Conservation (phyloP, 2,113 vertebrate genomes). For the Limanda limanda region DNA sequence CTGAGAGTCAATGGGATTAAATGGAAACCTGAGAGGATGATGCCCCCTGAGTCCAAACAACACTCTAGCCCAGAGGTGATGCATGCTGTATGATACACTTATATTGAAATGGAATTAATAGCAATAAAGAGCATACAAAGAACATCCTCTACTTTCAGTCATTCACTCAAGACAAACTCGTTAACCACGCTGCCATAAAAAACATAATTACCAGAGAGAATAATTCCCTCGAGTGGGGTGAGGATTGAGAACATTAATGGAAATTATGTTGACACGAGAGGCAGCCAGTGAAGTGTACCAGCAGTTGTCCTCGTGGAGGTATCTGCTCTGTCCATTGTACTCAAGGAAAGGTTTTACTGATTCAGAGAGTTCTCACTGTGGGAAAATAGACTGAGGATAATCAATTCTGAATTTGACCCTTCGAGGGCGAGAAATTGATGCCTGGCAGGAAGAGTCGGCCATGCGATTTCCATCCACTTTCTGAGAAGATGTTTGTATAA, state of each 20-base stretch:
- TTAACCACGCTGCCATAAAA: background rate
- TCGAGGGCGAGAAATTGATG: slow-evolving; percentile 62
- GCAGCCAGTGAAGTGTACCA: slow-evolving; percentile 19
- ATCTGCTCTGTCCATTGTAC: slow-evolving; percentile 51
- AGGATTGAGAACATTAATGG: slow-evolving; percentile 38
- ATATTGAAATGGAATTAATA: background rate
- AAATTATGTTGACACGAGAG: slow-evolving; percentile 36
- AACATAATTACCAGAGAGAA: background rate
- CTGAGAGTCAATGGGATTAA: background rate
- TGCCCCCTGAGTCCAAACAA: too few relatives aligned
- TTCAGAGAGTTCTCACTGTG: slow-evolving; percentile 65
- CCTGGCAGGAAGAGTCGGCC: slow-evolving; percentile 8
- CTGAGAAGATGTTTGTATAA: slow-evolving; percentile 28
- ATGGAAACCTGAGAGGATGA: background rate
- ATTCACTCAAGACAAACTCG: background rate
- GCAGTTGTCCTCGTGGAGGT: slow-evolving; percentile 12
- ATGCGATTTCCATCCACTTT: slow-evolving; percentile 8
- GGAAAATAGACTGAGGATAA: slow-evolving; percentile 62
- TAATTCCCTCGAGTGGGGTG: slow-evolving; percentile 1
- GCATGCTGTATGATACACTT: background rate
- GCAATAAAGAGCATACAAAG: background rate
- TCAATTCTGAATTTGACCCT: slow-evolving; percentile 63
- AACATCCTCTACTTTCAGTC: background rate
- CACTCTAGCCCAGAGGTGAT: background rate
- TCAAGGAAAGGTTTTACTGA: slow-evolving; percentile 62